Conservation (phyloP, 2,888 invertebrate genomes). For the Endomychus coccineus region DNA sequence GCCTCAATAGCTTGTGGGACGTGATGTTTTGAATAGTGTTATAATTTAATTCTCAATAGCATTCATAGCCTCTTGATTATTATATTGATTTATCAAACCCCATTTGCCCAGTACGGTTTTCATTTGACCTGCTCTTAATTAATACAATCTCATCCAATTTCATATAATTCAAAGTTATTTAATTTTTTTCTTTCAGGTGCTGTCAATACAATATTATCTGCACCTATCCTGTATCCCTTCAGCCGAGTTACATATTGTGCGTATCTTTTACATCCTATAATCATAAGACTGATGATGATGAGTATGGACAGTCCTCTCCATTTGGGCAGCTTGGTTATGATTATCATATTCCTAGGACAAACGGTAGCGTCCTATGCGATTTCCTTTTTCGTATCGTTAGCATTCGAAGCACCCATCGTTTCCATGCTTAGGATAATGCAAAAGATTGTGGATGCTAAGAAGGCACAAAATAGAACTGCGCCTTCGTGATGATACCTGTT, state of each 20-base stretch:
- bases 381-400: slow-evolving; percentile 70
- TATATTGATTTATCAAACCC: too few species aligned
- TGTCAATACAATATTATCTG: slow-evolving; percentile 64
- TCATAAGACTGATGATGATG: slow-evolving; percentile 72
- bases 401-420: slow-evolving; percentile 80
- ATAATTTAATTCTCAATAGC: too few species aligned
- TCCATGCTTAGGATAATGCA: slow-evolving; percentile 62
- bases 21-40: too few species aligned
- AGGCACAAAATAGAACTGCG: slow-evolving; percentile 9
- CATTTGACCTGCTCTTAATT: too few species aligned
- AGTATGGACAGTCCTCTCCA: slow-evolving; percentile 77
- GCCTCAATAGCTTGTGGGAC: too few species aligned
- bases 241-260: slow-evolving; percentile 83
- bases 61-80: too few species aligned
- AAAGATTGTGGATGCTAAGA: slow-evolving; percentile 26
- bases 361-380: slow-evolving; percentile 71
- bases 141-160: too few species aligned
- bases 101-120: too few species aligned
- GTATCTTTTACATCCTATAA: slow-evolving; percentile 76
- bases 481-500: slow-evolving; percentile 10
- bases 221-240: slow-evolving; percentile 73
- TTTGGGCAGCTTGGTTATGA: slow-evolving; percentile 68
- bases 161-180: too few species aligned
- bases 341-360: slow-evolving; percentile 73
- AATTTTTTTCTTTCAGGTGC: slow-evolving; percentile 45